Conservation (phyloP, 1,140 invertebrate species). For the Latrodectus geometricus region DNA sequence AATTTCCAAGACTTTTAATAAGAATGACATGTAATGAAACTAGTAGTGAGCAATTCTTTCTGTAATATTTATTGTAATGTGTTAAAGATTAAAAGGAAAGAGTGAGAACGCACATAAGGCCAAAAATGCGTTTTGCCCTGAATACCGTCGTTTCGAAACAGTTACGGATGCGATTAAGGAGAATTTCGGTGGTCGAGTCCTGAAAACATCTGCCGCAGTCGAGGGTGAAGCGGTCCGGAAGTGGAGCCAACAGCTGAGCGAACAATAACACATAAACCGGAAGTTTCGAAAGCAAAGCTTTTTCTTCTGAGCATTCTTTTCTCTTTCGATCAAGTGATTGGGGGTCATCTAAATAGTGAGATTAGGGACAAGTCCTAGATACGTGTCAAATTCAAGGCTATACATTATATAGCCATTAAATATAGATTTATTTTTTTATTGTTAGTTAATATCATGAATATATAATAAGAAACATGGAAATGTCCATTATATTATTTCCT, state of each 20-base stretch:
- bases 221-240: constrained; percentile 1
- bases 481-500: too few relatives aligned
- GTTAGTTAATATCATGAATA: too few relatives aligned
- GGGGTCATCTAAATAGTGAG: background rate
- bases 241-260: constrained; percentile 46
- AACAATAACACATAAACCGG: constrained; percentile 57
- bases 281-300: constrained; percentile 47
- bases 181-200: constrained; percentile 24
- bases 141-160: constrained; percentile 28
- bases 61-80: background rate
- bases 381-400: background rate
- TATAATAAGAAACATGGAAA: too few relatives aligned
- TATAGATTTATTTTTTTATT: too few relatives aligned
- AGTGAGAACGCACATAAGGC: background rate
- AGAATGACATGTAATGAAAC: background rate
- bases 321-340: constrained; percentile 3
- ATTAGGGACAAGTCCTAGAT: background rate
- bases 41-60: background rate
- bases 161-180: constrained; percentile 43
- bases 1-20: background rate
- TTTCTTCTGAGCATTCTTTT: constrained; percentile 21
- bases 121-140: too few relatives aligned
- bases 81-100: background rate
- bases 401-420: too few relatives aligned
- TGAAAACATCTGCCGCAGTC: constrained; percentile 35